These are phyloP conservation scores for Ericerus pela DNA, from an alignment of 1,140 invertebrate genomes.

Conservation along the genomic window DNA sequence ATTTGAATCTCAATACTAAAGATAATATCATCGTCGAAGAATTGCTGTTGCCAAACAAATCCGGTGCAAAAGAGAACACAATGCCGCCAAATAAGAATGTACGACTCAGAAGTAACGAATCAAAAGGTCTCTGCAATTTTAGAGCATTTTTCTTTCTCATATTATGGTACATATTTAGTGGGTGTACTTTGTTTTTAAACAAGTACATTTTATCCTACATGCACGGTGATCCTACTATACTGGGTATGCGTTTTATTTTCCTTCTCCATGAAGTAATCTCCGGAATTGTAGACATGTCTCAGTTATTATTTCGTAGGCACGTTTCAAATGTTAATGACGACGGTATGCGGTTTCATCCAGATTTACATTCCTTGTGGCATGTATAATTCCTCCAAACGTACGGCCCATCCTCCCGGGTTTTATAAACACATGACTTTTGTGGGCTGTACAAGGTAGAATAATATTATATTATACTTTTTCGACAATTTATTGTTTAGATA, in stretches of 20 bases:
- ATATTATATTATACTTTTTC: not conserved
- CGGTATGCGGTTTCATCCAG: slow-evolving; percentile 58
- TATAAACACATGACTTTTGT: slow-evolving; percentile 61
- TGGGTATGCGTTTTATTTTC: slow-evolving; percentile 41
- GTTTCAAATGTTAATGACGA: slow-evolving; percentile 63
- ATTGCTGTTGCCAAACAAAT: too few relatives aligned
- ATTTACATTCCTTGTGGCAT: slow-evolving; percentile 60
- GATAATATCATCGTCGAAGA: too few relatives aligned
- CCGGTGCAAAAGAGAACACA: not conserved
- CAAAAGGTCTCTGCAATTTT: slow-evolving; percentile 41
- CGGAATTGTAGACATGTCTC: not conserved
- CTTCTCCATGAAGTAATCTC: not conserved
- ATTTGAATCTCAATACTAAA: too few relatives aligned
- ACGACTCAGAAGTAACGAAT: slow-evolving; percentile 18
- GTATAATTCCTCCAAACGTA: slow-evolving; percentile 43
- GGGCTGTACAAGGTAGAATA: slow-evolving; percentile 50
- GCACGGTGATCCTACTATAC: slow-evolving; percentile 58
- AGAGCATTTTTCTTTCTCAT: slow-evolving; percentile 50
- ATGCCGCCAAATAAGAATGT: not conserved
- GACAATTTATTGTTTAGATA: not conserved
- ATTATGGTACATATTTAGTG: slow-evolving; percentile 65
- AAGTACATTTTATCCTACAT: slow-evolving; percentile 67
- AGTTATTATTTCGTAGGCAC: slow-evolving; percentile 34
- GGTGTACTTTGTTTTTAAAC: slow-evolving; percentile 64
- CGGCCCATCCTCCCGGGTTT: slow-evolving; percentile 52